Evolutionary conservation across 92 coral and sea anemone species (phyloP).

Genomic region (Phenganax stokvisi): DNA sequence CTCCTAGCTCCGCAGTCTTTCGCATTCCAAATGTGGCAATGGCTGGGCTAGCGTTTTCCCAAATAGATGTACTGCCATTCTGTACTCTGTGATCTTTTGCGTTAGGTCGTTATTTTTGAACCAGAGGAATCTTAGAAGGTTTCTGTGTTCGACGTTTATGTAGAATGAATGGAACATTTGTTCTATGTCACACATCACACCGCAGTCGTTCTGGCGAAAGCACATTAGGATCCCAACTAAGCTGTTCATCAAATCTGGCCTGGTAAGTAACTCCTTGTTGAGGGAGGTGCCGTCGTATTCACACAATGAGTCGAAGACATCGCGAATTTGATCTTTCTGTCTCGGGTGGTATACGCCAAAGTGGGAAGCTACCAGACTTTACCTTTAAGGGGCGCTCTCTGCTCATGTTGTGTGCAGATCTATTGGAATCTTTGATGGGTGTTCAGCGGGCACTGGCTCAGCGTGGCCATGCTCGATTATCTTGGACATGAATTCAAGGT

Average conservation of each 20-base stretch:
- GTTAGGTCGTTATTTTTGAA: slow-evolving; percentile 12
- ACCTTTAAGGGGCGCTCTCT: slow-evolving; percentile 4
- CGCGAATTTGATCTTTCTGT: neutral
- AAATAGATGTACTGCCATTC: slow-evolving; percentile 22
- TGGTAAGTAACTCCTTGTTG: slow-evolving; percentile 29
- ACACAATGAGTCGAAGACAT: slow-evolving; percentile 28
- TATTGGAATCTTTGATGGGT: neutral
- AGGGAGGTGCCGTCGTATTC: slow-evolving; percentile 32
- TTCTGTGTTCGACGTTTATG: slow-evolving; percentile 3
- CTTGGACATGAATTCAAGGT: slow-evolving; percentile 39
- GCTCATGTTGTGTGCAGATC: neutral
- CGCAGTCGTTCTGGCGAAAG: slow-evolving; percentile 17
- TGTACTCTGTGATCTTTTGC: slow-evolving; percentile 8
- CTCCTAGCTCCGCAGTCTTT: slow-evolving; percentile 35
- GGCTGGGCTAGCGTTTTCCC: slow-evolving; percentile 45
- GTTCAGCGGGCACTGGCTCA: neutral
- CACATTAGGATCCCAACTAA: slow-evolving; percentile 31
- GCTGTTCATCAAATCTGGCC: slow-evolving; percentile 45
- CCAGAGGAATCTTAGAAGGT: slow-evolving; percentile 26
- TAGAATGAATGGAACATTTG: slow-evolving; percentile 38
- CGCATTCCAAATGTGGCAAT: slow-evolving; percentile 25
- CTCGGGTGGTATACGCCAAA: slow-evolving; percentile 35
- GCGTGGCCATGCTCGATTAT: slow-evolving; percentile 35
- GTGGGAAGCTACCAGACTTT: slow-evolving; percentile 13
- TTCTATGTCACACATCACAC: slow-evolving; percentile 35